These are phyloP conservation scores for Deroptyus accipitrinus DNA, from an alignment of 2,113 vertebrate species.

Conservation along the genomic window DNA sequence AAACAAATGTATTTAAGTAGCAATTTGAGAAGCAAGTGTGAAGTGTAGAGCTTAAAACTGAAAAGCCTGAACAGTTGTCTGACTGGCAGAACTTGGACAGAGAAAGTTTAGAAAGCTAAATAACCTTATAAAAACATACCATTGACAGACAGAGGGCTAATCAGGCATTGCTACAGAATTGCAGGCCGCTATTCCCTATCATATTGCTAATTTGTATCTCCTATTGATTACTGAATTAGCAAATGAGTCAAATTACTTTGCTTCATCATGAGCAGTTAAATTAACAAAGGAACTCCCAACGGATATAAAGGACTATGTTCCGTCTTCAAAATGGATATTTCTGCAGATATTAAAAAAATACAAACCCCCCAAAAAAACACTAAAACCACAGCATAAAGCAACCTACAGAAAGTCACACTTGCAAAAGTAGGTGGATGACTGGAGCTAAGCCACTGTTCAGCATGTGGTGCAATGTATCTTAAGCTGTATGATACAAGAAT, in stretches of 20 bases:
- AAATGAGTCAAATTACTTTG: conserved; percentile 11
- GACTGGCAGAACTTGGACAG: background rate
- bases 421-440: conserved; percentile 30
- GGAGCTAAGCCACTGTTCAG: conserved; percentile 32
- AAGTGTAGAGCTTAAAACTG: background rate
- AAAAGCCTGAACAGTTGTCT: background rate
- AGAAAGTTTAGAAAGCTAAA: background rate
- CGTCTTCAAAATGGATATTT: conserved; percentile 15
- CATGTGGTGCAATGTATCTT: background rate
- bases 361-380: background rate
- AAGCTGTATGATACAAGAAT: background rate
- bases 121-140: background rate
- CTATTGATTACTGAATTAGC: background rate
- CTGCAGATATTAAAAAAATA: background rate
- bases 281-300: background rate
- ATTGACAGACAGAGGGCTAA: background rate
- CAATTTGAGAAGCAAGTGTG: background rate
- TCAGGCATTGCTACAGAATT: background rate
- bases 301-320: background rate
- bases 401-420: conserved; percentile 20
- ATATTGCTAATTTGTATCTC: background rate
- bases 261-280: background rate
- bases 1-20: background rate
- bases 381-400: background rate
- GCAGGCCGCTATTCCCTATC: background rate